Evolutionary conservation across 2,113 vertebrate genomes (phyloP).

Genomic region (Agelaius phoeniceus): DNA sequence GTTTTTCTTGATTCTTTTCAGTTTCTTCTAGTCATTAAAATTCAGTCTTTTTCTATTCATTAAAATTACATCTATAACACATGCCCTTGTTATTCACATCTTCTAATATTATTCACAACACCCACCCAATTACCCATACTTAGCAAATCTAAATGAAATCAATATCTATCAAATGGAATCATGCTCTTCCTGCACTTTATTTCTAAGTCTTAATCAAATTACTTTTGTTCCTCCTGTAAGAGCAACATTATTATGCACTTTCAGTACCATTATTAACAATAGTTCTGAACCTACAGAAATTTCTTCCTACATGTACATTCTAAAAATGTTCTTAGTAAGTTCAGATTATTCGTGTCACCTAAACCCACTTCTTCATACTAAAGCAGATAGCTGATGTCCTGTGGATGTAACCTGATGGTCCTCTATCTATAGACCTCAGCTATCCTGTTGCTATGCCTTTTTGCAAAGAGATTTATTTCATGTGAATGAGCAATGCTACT

Average conservation of each 20-base stretch:
- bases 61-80: slow-evolving; percentile 53
- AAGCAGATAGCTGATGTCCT: not conserved
- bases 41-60: slow-evolving; percentile 44
- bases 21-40: slow-evolving; percentile 53
- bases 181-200: slow-evolving; percentile 23
- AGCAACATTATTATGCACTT: not conserved
- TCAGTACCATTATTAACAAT: slow-evolving; percentile 31
- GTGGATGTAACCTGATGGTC: not conserved
- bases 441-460: not conserved
- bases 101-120: slow-evolving; percentile 58
- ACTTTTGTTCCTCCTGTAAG: slow-evolving; percentile 50
- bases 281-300: not conserved
- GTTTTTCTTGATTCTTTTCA: not conserved
- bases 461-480: not conserved
- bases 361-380: not conserved
- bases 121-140: slow-evolving; percentile 53
- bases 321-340: not conserved
- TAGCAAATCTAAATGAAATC: slow-evolving; percentile 67
- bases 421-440: not conserved
- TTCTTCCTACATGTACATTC: not conserved
- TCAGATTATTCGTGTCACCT: not conserved
- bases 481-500: not conserved
- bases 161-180: slow-evolving; percentile 63
- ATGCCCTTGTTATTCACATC: slow-evolving; percentile 52
- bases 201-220: slow-evolving; percentile 56